Base-by-base conservation (phyloP, 2,888 invertebrate genomes). In the Agriotes lineatus region DNA sequence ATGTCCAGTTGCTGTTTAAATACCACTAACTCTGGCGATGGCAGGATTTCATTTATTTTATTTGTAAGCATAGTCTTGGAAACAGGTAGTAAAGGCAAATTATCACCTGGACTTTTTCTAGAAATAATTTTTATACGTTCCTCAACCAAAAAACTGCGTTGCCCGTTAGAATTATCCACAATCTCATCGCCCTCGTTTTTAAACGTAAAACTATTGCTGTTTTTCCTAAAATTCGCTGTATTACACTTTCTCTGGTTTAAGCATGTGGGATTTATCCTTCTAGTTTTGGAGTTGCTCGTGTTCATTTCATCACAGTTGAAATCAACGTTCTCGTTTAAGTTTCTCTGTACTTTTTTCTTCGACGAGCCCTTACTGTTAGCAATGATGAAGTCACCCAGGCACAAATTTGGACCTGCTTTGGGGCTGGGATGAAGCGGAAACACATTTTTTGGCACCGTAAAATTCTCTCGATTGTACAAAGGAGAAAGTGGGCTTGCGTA, bases 231-330 rank as follows among this genome's bases (percentile, higher is more conserved):
- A 16, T 62, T 44, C 2, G 19, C 33, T 35, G 16, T 44, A 22
- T 54, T 59, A 14, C 20, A 56, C 18, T 52, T 59, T 18, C 60
- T 75, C 20, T 75, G 61, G 7, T 7, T 22, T 12, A 48, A 22
- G 69, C 74, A 78, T 12, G 88, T 89, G 0, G 89, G 89, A 70
- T 88, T 89, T 0, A 89, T 88, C 68, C 88, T 79, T n/a, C 74
- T 60, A 0, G 83, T 74, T 69, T 82, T 82, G 19, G 85, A 48
- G 30, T 45, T 67, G 52, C 73, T 25, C 3, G 7, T 7, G 25
- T 7, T 67, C 56, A 71, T 67, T 54, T 56, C 63, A 61, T 62
- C 56, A 35, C 9, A 5, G 5, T 30, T 14, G 39, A 33, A 30
- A 25, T 25, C 25, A 35, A 42, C 67, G 44, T 12, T 70, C 14